These are phyloP conservation scores for Holocentrus rufus DNA, from an alignment of 2,797 vertebrate genomes.

Conservation along the genomic window DNA sequence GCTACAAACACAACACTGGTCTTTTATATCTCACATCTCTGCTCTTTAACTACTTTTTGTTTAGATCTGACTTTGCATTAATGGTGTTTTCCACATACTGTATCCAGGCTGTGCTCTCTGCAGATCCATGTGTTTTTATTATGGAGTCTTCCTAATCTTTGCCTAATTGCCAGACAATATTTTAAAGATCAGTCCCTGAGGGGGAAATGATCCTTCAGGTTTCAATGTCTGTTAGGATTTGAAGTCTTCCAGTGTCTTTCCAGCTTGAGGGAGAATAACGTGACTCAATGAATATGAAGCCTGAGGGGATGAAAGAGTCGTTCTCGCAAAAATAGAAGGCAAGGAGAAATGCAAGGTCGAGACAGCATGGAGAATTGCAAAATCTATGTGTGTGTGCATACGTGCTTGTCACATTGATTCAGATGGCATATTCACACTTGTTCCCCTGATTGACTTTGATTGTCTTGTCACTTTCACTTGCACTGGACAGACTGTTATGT, in stretches of 20 bases:
- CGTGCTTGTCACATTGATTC: slow-evolving; percentile 17
- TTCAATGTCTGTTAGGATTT: slow-evolving; percentile 27
- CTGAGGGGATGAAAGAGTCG: background rate
- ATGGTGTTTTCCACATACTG: background rate
- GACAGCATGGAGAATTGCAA: slow-evolving; percentile 17
- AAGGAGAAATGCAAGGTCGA: slow-evolving; percentile 50
- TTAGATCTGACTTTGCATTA: background rate
- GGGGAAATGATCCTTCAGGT: slow-evolving; percentile 38
- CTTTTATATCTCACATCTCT: too few relatives aligned
- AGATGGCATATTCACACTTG: slow-evolving; percentile 47
- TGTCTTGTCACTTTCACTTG: slow-evolving; percentile 27
- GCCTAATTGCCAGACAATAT: background rate
- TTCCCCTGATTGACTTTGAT: slow-evolving; percentile 25
- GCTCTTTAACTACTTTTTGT: background rate
- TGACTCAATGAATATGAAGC: slow-evolving; percentile 30
- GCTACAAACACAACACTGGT: too few relatives aligned
- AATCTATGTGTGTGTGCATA: background rate
- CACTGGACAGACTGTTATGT: slow-evolving; percentile 11
- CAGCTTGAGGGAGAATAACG: slow-evolving; percentile 20
- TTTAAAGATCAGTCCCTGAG: background rate
- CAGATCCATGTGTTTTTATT: background rate
- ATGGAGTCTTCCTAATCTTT: background rate
- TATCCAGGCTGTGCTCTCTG: background rate
- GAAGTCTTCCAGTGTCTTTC: slow-evolving; percentile 4
- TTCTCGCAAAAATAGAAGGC: background rate